phyloP scores from a whole-genome alignment of 1,140 invertebrate genomes.

The Dermatophagoides farinae region DNA sequence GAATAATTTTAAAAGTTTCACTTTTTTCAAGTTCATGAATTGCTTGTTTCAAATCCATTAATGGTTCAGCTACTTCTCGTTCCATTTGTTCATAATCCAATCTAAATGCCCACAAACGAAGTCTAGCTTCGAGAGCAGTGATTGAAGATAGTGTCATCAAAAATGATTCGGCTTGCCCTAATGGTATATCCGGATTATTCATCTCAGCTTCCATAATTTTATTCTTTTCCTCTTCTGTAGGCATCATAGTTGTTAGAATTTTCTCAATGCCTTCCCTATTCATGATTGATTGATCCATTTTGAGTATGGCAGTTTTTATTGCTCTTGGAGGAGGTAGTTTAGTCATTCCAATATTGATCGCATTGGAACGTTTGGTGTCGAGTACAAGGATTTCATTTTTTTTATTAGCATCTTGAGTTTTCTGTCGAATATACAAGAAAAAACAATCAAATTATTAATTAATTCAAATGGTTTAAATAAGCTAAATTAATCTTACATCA shows the following conservation, averaged over 20 bases:
- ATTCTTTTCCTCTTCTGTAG: slow-evolving; percentile 82
- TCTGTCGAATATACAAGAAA: slow-evolving; percentile 10
- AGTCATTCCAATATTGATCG: slow-evolving; percentile 99
- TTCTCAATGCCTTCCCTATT: slow-evolving; percentile 82
- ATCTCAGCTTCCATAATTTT: slow-evolving; percentile 89
- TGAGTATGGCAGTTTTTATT: slow-evolving; percentile 93
- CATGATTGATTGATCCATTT: slow-evolving; percentile 97
- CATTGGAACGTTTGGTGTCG: slow-evolving; percentile 91
- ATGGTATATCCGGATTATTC: slow-evolving; percentile 74
- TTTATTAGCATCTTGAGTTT: slow-evolving; percentile 59
- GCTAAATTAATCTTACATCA: background rate
- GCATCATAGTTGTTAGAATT: slow-evolving; percentile 79
- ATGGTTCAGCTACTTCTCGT: slow-evolving; percentile 89
- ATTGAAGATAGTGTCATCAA: slow-evolving; percentile 85
- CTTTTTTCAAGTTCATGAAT: slow-evolving; percentile 71
- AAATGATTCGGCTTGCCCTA: slow-evolving; percentile 95
- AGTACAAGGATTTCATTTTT: slow-evolving; percentile 88
- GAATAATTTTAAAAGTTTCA: slow-evolving; percentile 80
- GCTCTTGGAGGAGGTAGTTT: slow-evolving; percentile 81
- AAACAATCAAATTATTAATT: background rate
- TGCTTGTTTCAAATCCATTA: slow-evolving; percentile 94
- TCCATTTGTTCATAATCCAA: slow-evolving; percentile 92
- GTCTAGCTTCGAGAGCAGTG: slow-evolving; percentile 73
- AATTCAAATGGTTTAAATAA: background rate
- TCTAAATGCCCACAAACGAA: slow-evolving; percentile 88